Percentiles rank a stretch among this genome's conserved stretches.
phyloP scores from a whole-genome alignment of 1,140 invertebrate species.

The Eriocheir sinensis region DNA sequence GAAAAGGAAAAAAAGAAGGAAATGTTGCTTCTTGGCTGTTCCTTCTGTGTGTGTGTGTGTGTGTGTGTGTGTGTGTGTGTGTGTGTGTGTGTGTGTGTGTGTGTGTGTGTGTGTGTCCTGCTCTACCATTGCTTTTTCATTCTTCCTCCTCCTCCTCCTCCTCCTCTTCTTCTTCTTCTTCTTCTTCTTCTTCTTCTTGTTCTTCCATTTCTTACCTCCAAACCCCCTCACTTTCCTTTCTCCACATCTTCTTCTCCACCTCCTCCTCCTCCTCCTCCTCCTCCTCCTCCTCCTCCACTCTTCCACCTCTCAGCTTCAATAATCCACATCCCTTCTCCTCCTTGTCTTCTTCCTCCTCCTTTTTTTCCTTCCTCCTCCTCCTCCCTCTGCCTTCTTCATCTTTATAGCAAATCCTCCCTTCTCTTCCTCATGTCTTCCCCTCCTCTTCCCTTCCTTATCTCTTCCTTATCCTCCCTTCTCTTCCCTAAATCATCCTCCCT shows the following conservation, averaged over 20 bases:
- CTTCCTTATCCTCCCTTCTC: not conserved
- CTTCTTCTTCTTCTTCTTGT: not conserved
- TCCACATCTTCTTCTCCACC: too few species aligned
- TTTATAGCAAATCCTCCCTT: too few species aligned
- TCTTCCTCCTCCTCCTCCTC: too few species aligned
- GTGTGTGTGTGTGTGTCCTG: not conserved
- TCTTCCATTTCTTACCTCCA: not conserved
- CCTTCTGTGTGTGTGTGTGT: conserved; percentile 28
- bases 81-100: conserved; percentile 11
- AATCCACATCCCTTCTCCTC: not conserved
- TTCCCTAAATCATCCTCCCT: too few species aligned
- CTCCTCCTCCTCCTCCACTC: not conserved
- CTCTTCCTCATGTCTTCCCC: too few species aligned
- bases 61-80: not conserved
- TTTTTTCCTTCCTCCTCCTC: not conserved
- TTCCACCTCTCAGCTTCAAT: too few species aligned
- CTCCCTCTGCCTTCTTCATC: not conserved
- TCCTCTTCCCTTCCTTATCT: not conserved
- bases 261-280: not conserved
- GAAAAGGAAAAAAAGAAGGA: not conserved
- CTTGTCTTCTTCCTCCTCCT: not conserved
- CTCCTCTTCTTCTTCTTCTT: not conserved
- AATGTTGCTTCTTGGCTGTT: too few species aligned
- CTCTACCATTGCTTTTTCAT: too few species aligned
- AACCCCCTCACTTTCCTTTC: not conserved